Evolutionary conservation across 2,888 invertebrate species (phyloP), one percentile per base, ranked within the genome.

Genomic region (Tineola bisselliella): DNA sequence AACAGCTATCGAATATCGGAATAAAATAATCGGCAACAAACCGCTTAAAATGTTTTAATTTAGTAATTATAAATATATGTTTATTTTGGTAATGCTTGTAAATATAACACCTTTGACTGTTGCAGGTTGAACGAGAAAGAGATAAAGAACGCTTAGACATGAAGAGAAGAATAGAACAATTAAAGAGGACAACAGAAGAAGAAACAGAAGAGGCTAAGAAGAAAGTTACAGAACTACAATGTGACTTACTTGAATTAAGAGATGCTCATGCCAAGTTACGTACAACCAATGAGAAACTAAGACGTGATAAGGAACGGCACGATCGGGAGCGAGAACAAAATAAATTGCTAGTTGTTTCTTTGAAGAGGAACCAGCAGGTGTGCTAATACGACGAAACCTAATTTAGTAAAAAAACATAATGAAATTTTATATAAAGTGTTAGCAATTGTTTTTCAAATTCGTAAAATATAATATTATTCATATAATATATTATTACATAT

Each of bases 261-360:
- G 97, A 97, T 77, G 96, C 96, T 17, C 96, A 97, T 76, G 96
- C 96, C 1, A 96, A 96, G 76, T 78, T 97, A 65, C 88, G 96
- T 62, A 96, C 96, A 4, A 94, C 96, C 30, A 96, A 96, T 75
- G 97, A 97, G 72, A 95, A 96, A 72, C 84, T 97, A 65, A 89
- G 96, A 59, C 89, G 95, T 43, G 97, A 97, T 77, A 93, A 95
- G 64, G 96, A 96, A 71, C 89, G 94, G 0, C 91, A 93, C 72
- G 96, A 96, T 69, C 90, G 91, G 66, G 96, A 95, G 70, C 88
- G 94, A 61, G 93, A 93, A 64, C 88, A 88, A 65, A 83, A 87
- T 67, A 87, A 84, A 64, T 73, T 88, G 58, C 77, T 87, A 3
- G 84, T 88, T 13, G 81, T 72, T 0, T 84, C 86, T 0, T 76